phyloP scores from a whole-genome alignment of 1,140 invertebrate species.

The Yoshiicerus persimilis region DNA sequence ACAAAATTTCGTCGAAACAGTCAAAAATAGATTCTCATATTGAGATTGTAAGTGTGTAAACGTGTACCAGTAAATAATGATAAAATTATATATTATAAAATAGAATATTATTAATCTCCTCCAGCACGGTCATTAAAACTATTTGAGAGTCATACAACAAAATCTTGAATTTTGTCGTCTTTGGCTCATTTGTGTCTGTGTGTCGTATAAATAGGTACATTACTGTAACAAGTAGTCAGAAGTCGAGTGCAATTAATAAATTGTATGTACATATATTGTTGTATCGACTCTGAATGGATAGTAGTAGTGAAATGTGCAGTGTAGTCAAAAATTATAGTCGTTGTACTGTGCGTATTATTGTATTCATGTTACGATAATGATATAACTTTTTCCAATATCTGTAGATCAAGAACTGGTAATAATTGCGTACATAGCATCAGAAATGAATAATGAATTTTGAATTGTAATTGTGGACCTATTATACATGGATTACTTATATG shows the following conservation, averaged over 20 bases:
- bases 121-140: not conserved
- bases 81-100: not conserved
- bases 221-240: not conserved
- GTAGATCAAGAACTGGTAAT: not conserved
- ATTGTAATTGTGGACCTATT: too few species aligned
- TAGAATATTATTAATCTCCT: not conserved
- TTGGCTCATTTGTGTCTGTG: not conserved
- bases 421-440: not conserved
- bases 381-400: not conserved
- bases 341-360: not conserved
- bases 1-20: not conserved
- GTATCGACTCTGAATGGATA: not conserved
- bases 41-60: not conserved
- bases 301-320: not conserved
- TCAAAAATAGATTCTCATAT: constrained; percentile 5
- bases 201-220: not conserved
- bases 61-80: not conserved
- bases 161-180: not conserved
- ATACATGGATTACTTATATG: not conserved
- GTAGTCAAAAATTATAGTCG: not conserved
- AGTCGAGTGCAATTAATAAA: not conserved
- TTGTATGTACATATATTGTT: not conserved
- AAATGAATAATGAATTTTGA: not conserved
- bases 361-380: not conserved
- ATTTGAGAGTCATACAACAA: not conserved